A percentile compares a stretch with the other conserved stretches of the same genome.
These are phyloP conservation scores for Willisornis vidua DNA, from an alignment of 2,113 vertebrate species.

Conservation along the genomic window DNA sequence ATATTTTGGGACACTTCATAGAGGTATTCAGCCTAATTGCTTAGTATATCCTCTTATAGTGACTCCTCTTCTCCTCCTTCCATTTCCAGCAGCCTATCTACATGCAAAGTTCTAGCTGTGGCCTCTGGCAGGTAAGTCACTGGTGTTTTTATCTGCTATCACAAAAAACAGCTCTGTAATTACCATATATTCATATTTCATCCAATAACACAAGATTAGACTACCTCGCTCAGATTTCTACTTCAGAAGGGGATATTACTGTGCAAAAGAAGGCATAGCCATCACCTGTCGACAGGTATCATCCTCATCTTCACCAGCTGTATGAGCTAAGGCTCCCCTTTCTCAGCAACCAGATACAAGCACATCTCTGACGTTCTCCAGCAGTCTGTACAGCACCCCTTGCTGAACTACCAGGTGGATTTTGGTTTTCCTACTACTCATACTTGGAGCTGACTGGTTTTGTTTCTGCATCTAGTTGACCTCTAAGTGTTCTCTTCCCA, in stretches of 20 bases:
- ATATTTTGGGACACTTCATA: not conserved
- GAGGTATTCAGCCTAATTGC: not conserved
- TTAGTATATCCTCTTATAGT: not conserved
- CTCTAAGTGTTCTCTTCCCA: not conserved
- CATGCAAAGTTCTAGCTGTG: not conserved
- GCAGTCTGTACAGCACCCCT: not conserved
- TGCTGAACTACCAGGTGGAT: not conserved
- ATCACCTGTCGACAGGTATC: not conserved
- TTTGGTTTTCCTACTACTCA: not conserved
- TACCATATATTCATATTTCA: not conserved
- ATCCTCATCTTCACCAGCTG: not conserved
- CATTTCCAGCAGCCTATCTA: not conserved
- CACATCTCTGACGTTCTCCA: not conserved
- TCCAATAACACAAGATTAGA: not conserved
- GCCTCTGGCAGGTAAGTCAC: not conserved
- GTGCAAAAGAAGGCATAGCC: not conserved
- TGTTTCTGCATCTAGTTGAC: not conserved
- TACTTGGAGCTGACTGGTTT: fast-evolving
- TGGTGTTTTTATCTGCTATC: not conserved
- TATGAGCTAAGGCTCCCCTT: not conserved
- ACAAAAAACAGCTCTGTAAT: not conserved
- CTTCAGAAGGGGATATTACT: not conserved
- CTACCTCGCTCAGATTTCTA: not conserved
- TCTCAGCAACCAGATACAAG: not conserved
- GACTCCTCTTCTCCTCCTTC: not conserved